Evolutionary conservation across 2,888 invertebrate genomes (phyloP).

Genomic region (Clistopyga incitator): DNA sequence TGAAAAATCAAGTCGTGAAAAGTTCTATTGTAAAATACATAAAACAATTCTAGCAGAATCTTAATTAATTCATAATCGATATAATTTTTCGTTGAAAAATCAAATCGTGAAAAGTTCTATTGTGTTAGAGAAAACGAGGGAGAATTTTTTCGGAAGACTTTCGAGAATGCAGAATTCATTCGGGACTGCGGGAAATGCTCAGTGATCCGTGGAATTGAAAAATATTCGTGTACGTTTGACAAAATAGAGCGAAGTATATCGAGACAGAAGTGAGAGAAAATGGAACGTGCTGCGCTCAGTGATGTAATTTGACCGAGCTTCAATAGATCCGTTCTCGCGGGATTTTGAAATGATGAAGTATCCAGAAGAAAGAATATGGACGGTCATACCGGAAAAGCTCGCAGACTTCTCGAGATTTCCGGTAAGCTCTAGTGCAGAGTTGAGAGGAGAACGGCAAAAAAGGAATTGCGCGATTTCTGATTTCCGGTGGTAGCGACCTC

Average conservation of each 20-base stretch:
- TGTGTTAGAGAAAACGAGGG: neutral
- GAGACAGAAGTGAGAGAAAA: neutral
- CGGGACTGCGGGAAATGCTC: constrained; percentile 17
- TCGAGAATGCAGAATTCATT: neutral
- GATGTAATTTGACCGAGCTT: constrained; percentile 12
- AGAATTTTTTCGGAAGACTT: neutral
- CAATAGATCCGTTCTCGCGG: neutral
- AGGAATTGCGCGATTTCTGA: constrained; percentile 64
- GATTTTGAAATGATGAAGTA: constrained; percentile 2
- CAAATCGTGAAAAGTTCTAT: neutral
- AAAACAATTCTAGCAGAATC: too few species aligned
- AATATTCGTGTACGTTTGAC: constrained; percentile 18
- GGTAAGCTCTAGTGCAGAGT: constrained; percentile 62
- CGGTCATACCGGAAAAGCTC: constrained; percentile 71
- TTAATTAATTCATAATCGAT: neutral
- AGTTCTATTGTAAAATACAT: too few species aligned
- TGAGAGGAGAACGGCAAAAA: constrained; percentile 7
- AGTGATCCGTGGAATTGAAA: constrained; percentile 41
- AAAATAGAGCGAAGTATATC: neutral
- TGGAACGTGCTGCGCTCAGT: neutral
- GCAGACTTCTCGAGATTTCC: constrained; percentile 70
- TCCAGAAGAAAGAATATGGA: constrained; percentile 12
- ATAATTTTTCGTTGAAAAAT: neutral
- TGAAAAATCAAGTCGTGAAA: too few species aligned
- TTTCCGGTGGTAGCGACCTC: constrained; percentile 58